Evolutionary conservation across 2,113 vertebrate species (phyloP).

Genomic region (Phrynosoma blainvillii): DNA sequence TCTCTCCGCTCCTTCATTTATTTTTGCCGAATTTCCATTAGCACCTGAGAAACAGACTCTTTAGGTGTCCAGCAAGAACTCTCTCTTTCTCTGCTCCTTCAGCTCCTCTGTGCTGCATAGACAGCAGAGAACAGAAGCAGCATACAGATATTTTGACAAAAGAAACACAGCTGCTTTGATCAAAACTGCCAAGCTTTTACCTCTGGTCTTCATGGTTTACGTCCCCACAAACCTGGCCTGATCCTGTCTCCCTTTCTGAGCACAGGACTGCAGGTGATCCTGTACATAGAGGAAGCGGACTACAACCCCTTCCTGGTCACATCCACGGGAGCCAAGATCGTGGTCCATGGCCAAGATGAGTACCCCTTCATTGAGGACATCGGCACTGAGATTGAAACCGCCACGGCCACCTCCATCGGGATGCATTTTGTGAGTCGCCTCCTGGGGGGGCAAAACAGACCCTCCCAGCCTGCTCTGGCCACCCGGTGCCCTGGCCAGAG

Average conservation of each 20-base stretch:
- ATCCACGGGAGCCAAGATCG: conserved; percentile 79
- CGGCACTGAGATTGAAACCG: conserved; percentile 80
- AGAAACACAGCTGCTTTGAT: neutral
- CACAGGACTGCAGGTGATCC: conserved; percentile 80
- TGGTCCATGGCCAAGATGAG: conserved; percentile 78
- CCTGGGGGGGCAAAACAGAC: too few relatives aligned
- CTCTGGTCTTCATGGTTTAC: neutral
- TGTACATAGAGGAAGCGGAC: conserved; percentile 79
- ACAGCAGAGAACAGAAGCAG: neutral
- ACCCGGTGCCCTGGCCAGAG: too few relatives aligned
- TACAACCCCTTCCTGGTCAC: conserved; percentile 84
- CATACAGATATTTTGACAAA: neutral
- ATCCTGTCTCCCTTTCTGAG: neutral
- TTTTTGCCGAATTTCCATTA: too few relatives aligned
- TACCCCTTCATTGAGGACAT: conserved; percentile 84
- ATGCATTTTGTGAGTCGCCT: conserved; percentile 80
- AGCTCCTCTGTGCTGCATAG: too few relatives aligned
- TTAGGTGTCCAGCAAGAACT: too few relatives aligned
- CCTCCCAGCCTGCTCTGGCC: too few relatives aligned
- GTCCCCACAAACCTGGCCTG: neutral
- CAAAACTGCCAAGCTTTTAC: neutral
- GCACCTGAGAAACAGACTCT: too few relatives aligned
- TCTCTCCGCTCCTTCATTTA: neutral
- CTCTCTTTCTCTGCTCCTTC: too few relatives aligned
- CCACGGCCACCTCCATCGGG: conserved; percentile 79